Evolutionary conservation across 1,140 invertebrate species (phyloP).

Genomic region (Leptopilina boulardi): DNA sequence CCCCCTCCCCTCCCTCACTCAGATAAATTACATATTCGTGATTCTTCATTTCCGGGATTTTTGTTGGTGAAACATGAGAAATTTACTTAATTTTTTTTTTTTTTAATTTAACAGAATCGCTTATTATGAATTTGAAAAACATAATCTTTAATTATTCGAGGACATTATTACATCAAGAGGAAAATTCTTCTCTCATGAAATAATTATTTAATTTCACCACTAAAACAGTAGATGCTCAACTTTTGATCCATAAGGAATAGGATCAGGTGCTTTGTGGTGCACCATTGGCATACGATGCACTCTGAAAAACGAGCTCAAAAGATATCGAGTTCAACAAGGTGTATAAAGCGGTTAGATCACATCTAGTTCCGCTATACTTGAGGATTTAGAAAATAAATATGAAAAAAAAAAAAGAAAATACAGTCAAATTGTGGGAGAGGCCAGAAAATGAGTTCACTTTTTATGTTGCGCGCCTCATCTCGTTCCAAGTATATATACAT

Average conservation of each 20-base stretch:
- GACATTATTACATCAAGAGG: too few species aligned
- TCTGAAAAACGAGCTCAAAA: not conserved
- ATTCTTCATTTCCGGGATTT: not conserved
- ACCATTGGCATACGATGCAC: constrained; percentile 11
- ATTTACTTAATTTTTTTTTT: too few species aligned
- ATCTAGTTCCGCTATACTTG: too few species aligned
- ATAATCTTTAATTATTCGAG: too few species aligned
- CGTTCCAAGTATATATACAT: too few species aligned
- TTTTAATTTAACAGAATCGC: too few species aligned
- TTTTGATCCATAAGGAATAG: not conserved
- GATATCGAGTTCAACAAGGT: constrained; percentile 2
- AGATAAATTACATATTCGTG: not conserved
- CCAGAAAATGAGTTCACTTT: not conserved
- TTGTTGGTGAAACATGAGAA: not conserved
- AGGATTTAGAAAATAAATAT: not conserved
- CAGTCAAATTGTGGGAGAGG: not conserved
- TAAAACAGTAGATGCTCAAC: not conserved
- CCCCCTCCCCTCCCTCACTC: not conserved
- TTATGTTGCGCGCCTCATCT: not conserved
- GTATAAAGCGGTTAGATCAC: not conserved
- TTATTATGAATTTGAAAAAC: too few species aligned
- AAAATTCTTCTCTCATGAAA: too few species aligned
- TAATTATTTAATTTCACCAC: not conserved
- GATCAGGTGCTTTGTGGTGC: constrained; percentile 28
- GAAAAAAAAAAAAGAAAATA: not conserved